phyloP scores from a whole-genome alignment of 2,888 invertebrate genomes.

The Ichneumon xanthorius region DNA sequence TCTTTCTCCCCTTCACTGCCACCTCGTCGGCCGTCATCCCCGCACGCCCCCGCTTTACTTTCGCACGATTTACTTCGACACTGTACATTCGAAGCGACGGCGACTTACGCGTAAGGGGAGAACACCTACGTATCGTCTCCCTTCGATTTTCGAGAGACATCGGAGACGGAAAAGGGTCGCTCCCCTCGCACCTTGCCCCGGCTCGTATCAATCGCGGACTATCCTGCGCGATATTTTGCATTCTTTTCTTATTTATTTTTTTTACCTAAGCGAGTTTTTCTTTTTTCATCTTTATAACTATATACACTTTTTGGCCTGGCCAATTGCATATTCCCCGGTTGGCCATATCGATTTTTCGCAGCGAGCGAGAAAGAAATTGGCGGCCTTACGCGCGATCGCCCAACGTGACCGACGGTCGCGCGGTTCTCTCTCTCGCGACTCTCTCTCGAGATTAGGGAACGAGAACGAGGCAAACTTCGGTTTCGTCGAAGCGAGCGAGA shows the following conservation, averaged over 20 bases:
- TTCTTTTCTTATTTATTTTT: neutral
- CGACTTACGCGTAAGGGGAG: neutral
- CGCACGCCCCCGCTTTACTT: neutral
- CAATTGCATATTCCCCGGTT: neutral
- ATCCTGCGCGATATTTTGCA: slow-evolving; percentile 6
- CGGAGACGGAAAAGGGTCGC: slow-evolving; percentile 25
- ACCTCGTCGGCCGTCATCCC: slow-evolving; percentile 8
- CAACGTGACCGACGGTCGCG: slow-evolving; percentile 61
- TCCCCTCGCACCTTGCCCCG: neutral
- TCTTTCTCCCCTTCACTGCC: neutral
- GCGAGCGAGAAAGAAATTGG: slow-evolving; percentile 58
- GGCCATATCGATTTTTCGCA: slow-evolving; percentile 54
- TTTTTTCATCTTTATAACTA: neutral
- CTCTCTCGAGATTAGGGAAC: slow-evolving; percentile 50
- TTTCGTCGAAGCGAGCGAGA: slow-evolving; percentile 9
- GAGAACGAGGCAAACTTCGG: slow-evolving; percentile 45
- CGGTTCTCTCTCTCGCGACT: slow-evolving; percentile 39
- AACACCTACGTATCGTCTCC: slow-evolving; percentile 10
- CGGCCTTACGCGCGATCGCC: slow-evolving; percentile 63
- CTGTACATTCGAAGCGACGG: neutral
- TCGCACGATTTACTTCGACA: neutral
- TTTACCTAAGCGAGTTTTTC: neutral
- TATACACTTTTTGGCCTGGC: slow-evolving; percentile 12
- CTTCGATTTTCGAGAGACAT: slow-evolving; percentile 38
- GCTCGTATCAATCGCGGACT: slow-evolving; percentile 32